phyloP scores from a whole-genome alignment of 2,797 vertebrate genomes.

The Cossypha dichroa region DNA sequence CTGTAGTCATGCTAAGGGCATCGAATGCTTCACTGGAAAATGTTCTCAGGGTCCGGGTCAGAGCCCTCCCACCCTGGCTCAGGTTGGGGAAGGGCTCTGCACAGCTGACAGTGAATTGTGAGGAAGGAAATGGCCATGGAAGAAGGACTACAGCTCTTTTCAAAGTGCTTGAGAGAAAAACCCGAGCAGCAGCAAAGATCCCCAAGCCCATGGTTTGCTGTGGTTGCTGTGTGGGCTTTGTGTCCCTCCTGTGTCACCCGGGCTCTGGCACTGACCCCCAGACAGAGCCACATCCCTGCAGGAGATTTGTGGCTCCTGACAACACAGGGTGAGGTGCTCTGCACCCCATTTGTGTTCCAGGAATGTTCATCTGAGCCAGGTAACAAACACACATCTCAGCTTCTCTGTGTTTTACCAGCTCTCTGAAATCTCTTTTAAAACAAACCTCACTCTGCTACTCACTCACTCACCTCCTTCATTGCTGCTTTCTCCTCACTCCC shows the following conservation, averaged over 20 bases:
- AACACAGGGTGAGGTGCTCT: fast-evolving
- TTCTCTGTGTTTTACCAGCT: background rate
- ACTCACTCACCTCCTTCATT: background rate
- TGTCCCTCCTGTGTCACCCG: background rate
- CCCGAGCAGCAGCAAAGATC: background rate
- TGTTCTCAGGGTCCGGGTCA: background rate
- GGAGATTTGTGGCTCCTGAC: background rate
- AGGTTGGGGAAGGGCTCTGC: background rate
- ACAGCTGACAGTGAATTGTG: background rate
- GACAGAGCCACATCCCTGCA: fast-evolving
- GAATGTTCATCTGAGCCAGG: fast-evolving
- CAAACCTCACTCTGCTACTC: background rate
- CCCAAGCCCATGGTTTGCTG: fast-evolving
- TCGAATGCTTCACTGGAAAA: background rate
- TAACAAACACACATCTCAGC: background rate
- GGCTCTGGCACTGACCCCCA: fast-evolving
- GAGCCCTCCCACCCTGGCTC: background rate
- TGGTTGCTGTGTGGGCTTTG: fast-evolving
- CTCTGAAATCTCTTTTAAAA: background rate
- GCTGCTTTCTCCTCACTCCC: background rate
- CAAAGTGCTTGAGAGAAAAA: background rate
- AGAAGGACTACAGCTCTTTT: background rate
- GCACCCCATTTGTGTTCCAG: background rate
- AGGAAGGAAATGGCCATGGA: background rate
- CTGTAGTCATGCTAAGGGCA: background rate